A percentile compares a stretch with the other conserved stretches of the same genome.
These are phyloP conservation scores for Galerucella nymphaeae DNA, from an alignment of 2,888 invertebrate genomes.

Conservation along the genomic window DNA sequence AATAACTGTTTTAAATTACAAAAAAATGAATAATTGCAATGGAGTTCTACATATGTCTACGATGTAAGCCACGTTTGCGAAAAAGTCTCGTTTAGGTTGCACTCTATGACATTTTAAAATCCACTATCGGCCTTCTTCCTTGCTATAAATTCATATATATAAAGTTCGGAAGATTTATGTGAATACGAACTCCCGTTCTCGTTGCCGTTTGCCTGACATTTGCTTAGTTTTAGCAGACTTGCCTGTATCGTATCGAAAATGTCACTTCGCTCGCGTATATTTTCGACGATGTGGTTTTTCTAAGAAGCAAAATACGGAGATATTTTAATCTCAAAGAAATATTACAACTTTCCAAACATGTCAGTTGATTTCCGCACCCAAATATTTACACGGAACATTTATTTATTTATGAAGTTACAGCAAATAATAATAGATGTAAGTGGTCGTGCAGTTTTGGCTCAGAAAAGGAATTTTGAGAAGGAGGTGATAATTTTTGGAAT, in stretches of 20 bases:
- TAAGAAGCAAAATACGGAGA: background rate
- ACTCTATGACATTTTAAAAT: conserved; percentile 58
- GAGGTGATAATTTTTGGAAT: too few relatives aligned
- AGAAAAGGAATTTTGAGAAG: too few relatives aligned
- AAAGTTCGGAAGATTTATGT: conserved; percentile 57
- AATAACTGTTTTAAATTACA: too few relatives aligned
- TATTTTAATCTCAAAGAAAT: background rate
- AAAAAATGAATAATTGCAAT: background rate
- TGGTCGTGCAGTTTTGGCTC: too few relatives aligned
- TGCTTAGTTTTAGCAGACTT: conserved; percentile 57
- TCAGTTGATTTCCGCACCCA: too few relatives aligned
- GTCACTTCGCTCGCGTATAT: conserved; percentile 37
- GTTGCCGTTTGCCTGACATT: conserved; percentile 54
- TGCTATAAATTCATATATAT: conserved; percentile 55
- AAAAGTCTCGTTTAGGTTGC: conserved; percentile 40
- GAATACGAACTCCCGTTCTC: conserved; percentile 52
- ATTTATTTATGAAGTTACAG: too few relatives aligned
- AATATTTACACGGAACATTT: too few relatives aligned
- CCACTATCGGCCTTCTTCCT: conserved; percentile 55
- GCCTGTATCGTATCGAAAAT: conserved; percentile 35
- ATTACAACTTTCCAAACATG: background rate
- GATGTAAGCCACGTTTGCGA: background rate
- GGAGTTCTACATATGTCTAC: too few relatives aligned
- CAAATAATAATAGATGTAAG: too few relatives aligned
- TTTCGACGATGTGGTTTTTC: conserved; percentile 19